These are phyloP conservation scores for Laticauda colubrina DNA, from an alignment of 2,113 vertebrate genomes.

Conservation along the genomic window DNA sequence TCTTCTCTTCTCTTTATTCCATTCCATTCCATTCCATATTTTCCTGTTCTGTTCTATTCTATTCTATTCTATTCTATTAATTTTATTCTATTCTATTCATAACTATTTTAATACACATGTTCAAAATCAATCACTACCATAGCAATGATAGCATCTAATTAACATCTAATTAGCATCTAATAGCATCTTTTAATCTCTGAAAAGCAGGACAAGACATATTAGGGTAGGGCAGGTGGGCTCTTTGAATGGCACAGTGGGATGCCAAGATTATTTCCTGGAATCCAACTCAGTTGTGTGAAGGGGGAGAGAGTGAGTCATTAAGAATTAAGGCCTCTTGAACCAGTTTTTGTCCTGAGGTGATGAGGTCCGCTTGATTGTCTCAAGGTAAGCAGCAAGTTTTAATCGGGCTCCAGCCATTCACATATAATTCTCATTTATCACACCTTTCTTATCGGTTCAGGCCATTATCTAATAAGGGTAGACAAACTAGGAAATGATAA, in stretches of 20 bases:
- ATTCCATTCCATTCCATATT: too few relatives aligned
- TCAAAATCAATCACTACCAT: not conserved
- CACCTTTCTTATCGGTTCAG: conserved; percentile 5
- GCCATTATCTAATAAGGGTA: conserved; percentile 14
- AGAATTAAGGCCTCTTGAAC: not conserved
- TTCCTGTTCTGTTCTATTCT: too few relatives aligned
- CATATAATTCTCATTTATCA: not conserved
- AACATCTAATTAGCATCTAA: not conserved
- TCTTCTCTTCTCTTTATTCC: fast-evolving
- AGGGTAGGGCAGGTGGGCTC: not conserved
- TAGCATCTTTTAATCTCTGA: not conserved
- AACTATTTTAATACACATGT: not conserved
- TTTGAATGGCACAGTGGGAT: not conserved
- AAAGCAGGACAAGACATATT: not conserved
- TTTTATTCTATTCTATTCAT: not conserved
- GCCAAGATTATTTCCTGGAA: not conserved
- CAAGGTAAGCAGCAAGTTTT: not conserved
- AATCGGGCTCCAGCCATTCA: not conserved
- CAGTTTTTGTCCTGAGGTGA: not conserved
- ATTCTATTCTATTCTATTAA: too few relatives aligned
- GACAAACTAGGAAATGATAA: conserved; percentile 18
- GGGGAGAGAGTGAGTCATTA: not conserved
- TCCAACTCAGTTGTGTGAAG: not conserved
- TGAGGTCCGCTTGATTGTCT: not conserved
- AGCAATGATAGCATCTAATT: not conserved